These are phyloP conservation scores for Lipophrys pholis DNA, from an alignment of 2,113 vertebrate species.

Conservation along the genomic window DNA sequence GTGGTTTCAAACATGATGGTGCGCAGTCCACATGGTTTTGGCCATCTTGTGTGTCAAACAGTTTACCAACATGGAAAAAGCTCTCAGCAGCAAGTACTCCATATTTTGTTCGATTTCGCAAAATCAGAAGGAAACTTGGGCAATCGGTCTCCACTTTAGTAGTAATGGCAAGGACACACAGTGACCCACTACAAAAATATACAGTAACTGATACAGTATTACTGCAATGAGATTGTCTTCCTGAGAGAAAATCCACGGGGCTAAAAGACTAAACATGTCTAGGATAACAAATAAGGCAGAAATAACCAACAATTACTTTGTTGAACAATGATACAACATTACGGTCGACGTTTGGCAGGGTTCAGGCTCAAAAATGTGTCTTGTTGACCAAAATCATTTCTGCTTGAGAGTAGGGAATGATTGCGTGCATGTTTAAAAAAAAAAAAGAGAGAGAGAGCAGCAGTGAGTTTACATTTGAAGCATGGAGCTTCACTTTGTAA, in stretches of 20 bases:
- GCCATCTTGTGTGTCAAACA: not conserved
- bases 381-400: not conserved
- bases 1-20: not conserved
- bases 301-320: not conserved
- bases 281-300: not conserved
- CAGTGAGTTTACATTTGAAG: too few species aligned
- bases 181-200: constrained; percentile 1
- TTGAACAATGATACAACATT: not conserved
- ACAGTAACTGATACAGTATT: not conserved
- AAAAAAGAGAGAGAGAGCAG: too few species aligned
- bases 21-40: not conserved
- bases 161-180: not conserved
- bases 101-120: not conserved
- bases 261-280: not conserved
- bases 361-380: not conserved
- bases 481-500: too few species aligned
- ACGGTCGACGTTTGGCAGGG: not conserved
- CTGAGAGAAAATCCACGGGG: not conserved
- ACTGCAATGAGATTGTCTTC: not conserved
- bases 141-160: not conserved
- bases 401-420: too few species aligned
- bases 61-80: not conserved
- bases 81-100: not conserved
- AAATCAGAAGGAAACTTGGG: not conserved
- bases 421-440: too few species aligned